These are phyloP conservation scores for Poeciliopsis gracilis DNA, from an alignment of 2,797 vertebrate genomes.

Conservation along the genomic window DNA sequence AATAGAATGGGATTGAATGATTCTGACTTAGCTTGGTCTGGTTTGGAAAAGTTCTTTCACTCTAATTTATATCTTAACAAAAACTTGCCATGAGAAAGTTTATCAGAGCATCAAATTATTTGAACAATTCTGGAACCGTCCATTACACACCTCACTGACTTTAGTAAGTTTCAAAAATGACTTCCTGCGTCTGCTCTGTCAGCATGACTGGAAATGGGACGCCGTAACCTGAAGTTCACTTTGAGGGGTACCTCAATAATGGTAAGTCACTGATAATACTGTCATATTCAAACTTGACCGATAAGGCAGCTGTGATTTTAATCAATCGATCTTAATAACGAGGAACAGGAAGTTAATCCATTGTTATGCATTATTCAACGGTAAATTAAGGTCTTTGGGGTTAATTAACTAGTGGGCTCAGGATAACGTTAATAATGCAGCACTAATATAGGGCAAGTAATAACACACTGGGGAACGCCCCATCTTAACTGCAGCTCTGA, in stretches of 20 bases:
- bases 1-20: background rate
- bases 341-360: constrained; percentile 80
- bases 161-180: constrained; percentile 6
- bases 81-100: background rate
- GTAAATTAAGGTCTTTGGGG: constrained; percentile 82
- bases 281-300: constrained; percentile 77
- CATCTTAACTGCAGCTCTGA: constrained; percentile 46
- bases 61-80: background rate
- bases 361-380: constrained; percentile 78
- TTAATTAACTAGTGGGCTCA: constrained; percentile 82
- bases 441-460: constrained; percentile 76
- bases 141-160: background rate
- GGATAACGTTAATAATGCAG: constrained; percentile 81
- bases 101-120: background rate
- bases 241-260: constrained; percentile 53
- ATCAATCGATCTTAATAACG: constrained; percentile 80
- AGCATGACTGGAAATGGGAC: constrained; percentile 22
- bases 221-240: constrained; percentile 27
- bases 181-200: constrained; percentile 15
- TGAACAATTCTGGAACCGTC: background rate
- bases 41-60: background rate
- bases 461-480: constrained; percentile 70
- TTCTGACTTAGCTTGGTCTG: background rate
- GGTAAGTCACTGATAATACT: constrained; percentile 64
- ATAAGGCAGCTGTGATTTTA: constrained; percentile 76